These are phyloP conservation scores for Girardinus metallicus DNA, from an alignment of 2,797 vertebrate species.

Conservation along the genomic window DNA sequence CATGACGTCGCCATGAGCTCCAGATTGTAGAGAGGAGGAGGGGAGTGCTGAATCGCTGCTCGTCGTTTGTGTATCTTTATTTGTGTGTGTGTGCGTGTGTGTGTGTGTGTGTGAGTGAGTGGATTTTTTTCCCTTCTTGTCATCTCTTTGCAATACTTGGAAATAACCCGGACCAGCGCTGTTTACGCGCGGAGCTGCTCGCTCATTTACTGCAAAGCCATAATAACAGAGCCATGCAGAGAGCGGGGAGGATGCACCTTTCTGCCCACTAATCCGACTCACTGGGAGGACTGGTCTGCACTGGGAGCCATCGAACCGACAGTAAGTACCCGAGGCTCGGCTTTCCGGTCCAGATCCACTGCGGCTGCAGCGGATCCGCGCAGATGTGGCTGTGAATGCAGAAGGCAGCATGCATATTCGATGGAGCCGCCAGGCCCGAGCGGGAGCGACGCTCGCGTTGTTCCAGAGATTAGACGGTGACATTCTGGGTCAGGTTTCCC, in stretches of 20 bases:
- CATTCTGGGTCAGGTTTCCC: not conserved
- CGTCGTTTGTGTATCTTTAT: constrained; percentile 65
- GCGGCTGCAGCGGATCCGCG: constrained; percentile 23
- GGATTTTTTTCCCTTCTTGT: constrained; percentile 30
- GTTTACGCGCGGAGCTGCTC: constrained; percentile 56
- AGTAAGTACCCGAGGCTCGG: constrained; percentile 72
- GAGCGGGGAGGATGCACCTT: constrained; percentile 63
- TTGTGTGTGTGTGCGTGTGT: not conserved
- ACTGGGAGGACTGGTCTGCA: constrained; percentile 67
- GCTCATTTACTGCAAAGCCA: constrained; percentile 59
- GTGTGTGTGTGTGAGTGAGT: not conserved
- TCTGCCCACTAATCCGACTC: constrained; percentile 66
- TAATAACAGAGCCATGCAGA: constrained; percentile 62
- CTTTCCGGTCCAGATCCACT: constrained; percentile 35
- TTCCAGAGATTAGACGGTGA: constrained; percentile 9
- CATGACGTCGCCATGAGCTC: constrained; percentile 80
- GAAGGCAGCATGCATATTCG: constrained; percentile 13
- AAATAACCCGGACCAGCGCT: constrained; percentile 22
- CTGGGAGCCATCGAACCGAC: constrained; percentile 63
- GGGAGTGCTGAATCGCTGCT: constrained; percentile 68
- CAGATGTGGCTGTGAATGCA: constrained; percentile 32
- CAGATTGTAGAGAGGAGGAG: constrained; percentile 70
- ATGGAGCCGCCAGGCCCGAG: constrained; percentile 28
- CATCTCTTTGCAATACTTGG: constrained; percentile 47
- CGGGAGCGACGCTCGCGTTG: not conserved